phyloP scores from a whole-genome alignment of 1,140 invertebrate genomes.

The Caerostris darwini region DNA sequence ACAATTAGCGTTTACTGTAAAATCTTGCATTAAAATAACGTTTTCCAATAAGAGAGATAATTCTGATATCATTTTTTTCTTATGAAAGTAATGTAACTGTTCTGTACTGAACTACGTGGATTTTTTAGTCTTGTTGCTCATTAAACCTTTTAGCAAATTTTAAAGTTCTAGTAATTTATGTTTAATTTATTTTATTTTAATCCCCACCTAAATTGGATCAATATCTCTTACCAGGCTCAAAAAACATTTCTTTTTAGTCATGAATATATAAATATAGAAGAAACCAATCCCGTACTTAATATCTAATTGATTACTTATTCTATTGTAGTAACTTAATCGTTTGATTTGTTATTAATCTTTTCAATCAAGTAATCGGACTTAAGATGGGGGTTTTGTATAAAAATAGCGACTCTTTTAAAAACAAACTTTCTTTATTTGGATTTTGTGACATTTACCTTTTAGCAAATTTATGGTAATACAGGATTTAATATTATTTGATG shows the following conservation, averaged over 20 bases:
- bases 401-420: no score
- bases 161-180: not conserved
- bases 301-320: not conserved
- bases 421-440: no score
- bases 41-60: not conserved
- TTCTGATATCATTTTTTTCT: not conserved
- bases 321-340: not conserved
- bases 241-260: not conserved
- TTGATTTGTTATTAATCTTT: not conserved
- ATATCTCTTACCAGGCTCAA: not conserved
- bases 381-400: not conserved
- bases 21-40: not conserved
- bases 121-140: conserved; percentile 3
- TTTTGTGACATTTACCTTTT: no score
- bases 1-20: not conserved
- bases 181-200: not conserved
- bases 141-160: not conserved
- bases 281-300: not conserved
- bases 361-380: not conserved
- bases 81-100: not conserved
- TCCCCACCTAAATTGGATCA: not conserved
- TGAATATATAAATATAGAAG: not conserved
- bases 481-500: no score
- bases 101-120: not conserved
- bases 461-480: no score